These are phyloP conservation scores for Zaprionus lineosus DNA, from an alignment of 2,888 invertebrate genomes.

Conservation along the genomic window DNA sequence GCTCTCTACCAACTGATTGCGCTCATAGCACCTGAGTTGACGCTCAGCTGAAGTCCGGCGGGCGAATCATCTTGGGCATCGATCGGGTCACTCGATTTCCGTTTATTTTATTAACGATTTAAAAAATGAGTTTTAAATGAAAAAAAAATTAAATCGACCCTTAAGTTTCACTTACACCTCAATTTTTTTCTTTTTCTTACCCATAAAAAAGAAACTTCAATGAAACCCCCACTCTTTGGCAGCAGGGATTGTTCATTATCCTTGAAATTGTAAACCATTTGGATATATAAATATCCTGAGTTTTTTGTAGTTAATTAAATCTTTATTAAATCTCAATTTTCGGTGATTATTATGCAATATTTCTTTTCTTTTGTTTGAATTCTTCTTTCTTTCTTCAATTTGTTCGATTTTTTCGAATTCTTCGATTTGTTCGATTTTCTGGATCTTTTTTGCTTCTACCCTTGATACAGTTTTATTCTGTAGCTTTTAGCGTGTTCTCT, in stretches of 20 bases:
- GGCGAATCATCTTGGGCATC: too few species aligned
- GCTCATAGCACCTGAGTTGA: too few species aligned
- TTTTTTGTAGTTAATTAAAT: conserved; percentile 72
- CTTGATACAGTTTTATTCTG: conserved; percentile 21
- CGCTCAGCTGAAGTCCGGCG: too few species aligned
- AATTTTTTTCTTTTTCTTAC: too few species aligned
- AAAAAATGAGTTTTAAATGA: too few species aligned
- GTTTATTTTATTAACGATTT: too few species aligned
- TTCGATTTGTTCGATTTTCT: conserved; percentile 10
- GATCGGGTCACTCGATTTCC: too few species aligned
- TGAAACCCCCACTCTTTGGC: too few species aligned
- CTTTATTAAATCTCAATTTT: conserved; percentile 76
- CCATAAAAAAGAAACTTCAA: too few species aligned
- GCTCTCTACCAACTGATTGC: too few species aligned
- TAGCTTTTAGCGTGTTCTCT: conserved; percentile 29
- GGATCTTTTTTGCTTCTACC: conserved; percentile 18
- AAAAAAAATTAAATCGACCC: too few species aligned
- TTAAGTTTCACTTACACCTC: too few species aligned
- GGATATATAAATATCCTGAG: neutral
- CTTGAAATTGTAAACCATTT: neutral
- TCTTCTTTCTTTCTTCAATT: conserved; percentile 9
- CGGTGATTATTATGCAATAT: conserved; percentile 79
- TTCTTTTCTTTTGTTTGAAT: conserved; percentile 30
- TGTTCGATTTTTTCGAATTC: conserved; percentile 13
- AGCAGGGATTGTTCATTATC: neutral